These are phyloP conservation scores for Drosophila sechellia DNA, from an alignment of 1,140 invertebrate species.

Conservation along the genomic window DNA sequence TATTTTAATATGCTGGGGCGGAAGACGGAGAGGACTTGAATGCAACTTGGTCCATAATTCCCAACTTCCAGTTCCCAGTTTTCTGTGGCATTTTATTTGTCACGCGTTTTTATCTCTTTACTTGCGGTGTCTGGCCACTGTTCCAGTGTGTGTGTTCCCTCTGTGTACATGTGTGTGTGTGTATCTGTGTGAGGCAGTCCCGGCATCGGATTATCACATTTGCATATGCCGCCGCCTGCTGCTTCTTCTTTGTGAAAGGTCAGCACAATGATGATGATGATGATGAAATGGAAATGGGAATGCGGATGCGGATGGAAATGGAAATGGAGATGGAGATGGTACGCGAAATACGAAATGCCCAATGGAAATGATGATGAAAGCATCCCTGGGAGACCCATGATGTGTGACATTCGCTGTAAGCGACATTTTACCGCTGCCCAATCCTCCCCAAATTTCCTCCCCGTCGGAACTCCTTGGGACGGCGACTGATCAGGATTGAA, in stretches of 20 bases:
- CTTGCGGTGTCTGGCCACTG: slow-evolving; percentile 54
- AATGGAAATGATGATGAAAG: slow-evolving; percentile 67
- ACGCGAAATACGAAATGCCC: slow-evolving; percentile 46
- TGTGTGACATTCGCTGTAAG: slow-evolving; percentile 80
- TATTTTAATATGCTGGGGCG: slow-evolving; percentile 71
- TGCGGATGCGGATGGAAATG: slow-evolving; percentile 6
- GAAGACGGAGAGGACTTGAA: slow-evolving; percentile 12
- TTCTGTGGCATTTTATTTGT: slow-evolving; percentile 77
- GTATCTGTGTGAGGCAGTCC: slow-evolving; percentile 32
- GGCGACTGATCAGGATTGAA: slow-evolving; percentile 78
- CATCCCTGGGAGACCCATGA: slow-evolving; percentile 46
- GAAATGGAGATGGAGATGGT: slow-evolving; percentile 8
- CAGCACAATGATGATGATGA: slow-evolving; percentile 33
- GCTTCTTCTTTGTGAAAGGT: slow-evolving; percentile 50
- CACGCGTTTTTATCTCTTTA: slow-evolving; percentile 82
- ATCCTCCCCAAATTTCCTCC: not conserved
- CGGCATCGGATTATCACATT: slow-evolving; percentile 81
- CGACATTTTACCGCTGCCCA: slow-evolving; percentile 70
- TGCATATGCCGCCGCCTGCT: slow-evolving; percentile 66
- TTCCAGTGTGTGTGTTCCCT: slow-evolving; percentile 4
- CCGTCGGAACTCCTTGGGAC: slow-evolving; percentile 5
- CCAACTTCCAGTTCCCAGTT: slow-evolving; percentile 9
- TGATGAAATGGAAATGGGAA: slow-evolving; percentile 26
- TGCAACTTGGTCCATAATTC: slow-evolving; percentile 22
- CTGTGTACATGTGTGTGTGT: not conserved